phyloP scores from a whole-genome alignment of 1,140 invertebrate species.

The Xylocopa sonorina region DNA sequence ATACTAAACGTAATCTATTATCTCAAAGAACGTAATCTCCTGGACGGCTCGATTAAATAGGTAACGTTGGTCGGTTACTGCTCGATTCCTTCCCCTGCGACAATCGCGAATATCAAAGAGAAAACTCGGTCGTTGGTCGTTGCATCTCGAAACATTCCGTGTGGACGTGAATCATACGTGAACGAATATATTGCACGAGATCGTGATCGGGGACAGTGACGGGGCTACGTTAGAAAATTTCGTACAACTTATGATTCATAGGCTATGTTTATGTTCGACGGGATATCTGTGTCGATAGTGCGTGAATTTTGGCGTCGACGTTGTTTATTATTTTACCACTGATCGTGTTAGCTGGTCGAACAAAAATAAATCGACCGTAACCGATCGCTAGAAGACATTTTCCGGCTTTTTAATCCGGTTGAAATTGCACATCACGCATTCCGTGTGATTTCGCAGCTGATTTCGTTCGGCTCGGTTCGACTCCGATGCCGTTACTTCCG shows the following conservation, averaged over 20 bases:
- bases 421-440: not conserved
- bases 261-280: not conserved
- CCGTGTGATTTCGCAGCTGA: not conserved
- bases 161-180: not conserved
- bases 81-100: not conserved
- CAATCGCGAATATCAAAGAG: not conserved
- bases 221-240: not conserved
- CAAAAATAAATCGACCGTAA: not conserved
- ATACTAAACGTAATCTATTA: not conserved
- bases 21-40: not conserved
- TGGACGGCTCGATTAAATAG: not conserved
- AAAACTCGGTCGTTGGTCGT: not conserved
- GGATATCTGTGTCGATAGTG: not conserved
- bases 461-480: not conserved
- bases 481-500: conserved; percentile 40
- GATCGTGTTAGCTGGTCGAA: not conserved
- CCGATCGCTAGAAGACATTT: not conserved
- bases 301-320: not conserved
- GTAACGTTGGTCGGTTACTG: not conserved
- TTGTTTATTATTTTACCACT: not conserved
- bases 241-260: conserved; percentile 2
- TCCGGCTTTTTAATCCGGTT: not conserved
- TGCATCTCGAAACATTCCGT: too few relatives aligned
- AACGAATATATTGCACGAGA: not conserved
- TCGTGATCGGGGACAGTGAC: not conserved